Evolutionary conservation across 37 sponge, comb jelly and placozoan species (phyloP).

Genomic region (Ephydatia muelleri): DNA sequence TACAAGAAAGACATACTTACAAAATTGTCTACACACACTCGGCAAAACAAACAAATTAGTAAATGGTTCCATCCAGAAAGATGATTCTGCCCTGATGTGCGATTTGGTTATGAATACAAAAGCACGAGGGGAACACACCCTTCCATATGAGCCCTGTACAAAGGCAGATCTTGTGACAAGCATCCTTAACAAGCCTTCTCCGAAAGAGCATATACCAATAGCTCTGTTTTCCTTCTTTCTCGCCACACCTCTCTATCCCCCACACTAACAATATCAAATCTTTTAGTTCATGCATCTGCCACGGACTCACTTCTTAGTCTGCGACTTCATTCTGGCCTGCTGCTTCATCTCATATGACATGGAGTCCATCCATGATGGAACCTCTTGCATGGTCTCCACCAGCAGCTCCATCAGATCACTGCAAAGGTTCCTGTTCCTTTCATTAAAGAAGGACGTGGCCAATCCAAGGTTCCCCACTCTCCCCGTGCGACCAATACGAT

Average conservation of each 20-base stretch:
- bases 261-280: not conserved
- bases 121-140: too few species aligned
- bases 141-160: not conserved
- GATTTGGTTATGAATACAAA: too few species aligned
- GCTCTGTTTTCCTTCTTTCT: not conserved
- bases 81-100: too few species aligned
- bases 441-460: constrained; percentile 99
- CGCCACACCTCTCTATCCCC: not conserved
- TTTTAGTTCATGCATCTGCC: not conserved
- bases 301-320: constrained; percentile 32
- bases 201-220: not conserved
- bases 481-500: constrained; percentile 98
- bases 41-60: not conserved
- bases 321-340: constrained; percentile 33
- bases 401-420: constrained; percentile 82
- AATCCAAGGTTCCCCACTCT: constrained; percentile 94
- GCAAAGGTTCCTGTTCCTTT: constrained; percentile 91
- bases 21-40: not conserved
- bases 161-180: not conserved
- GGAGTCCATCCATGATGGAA: constrained; percentile 91
- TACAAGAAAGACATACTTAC: constrained; percentile 3
- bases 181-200: not conserved
- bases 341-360: constrained; percentile 81
- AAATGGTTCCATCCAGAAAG: too few species aligned
- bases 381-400: constrained; percentile 88